A percentile compares a stretch with the other conserved stretches of the same genome.
phyloP scores from a whole-genome alignment of 2,797 vertebrate genomes.

The Cygnus olor region DNA sequence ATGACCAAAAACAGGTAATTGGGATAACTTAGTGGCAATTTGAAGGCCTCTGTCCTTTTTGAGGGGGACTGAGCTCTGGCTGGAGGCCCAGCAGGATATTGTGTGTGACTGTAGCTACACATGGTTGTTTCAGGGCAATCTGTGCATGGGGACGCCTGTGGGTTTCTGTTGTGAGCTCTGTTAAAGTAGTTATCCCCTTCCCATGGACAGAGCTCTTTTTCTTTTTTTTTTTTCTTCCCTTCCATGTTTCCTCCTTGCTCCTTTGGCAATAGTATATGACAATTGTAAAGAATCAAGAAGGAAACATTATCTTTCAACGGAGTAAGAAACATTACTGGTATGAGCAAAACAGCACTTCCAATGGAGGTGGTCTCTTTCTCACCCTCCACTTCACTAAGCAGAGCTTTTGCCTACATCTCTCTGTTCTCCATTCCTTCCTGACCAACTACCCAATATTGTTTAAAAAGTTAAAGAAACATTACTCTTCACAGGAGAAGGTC shows the following conservation, averaged over 20 bases:
- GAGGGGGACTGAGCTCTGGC: not conserved
- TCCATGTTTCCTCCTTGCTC: not conserved
- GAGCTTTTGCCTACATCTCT: not conserved
- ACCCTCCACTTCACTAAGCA: not conserved
- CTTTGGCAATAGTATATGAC: not conserved
- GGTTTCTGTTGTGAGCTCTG: not conserved
- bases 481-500: not conserved
- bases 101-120: accelerated
- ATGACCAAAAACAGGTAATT: not conserved
- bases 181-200: not conserved
- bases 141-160: accelerated
- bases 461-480: not conserved
- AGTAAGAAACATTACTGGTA: not conserved
- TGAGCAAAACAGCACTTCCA: not conserved
- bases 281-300: not conserved
- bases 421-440: not conserved
- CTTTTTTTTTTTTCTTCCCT: not conserved
- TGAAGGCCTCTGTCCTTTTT: not conserved
- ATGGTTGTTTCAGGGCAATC: not conserved
- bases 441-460: not conserved
- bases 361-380: not conserved
- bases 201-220: not conserved
- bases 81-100: not conserved
- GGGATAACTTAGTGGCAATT: not conserved
- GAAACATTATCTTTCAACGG: not conserved